Base-by-base conservation (phyloP, 2,797 vertebrate genomes). In the Mormyrops boulengeri region DNA sequence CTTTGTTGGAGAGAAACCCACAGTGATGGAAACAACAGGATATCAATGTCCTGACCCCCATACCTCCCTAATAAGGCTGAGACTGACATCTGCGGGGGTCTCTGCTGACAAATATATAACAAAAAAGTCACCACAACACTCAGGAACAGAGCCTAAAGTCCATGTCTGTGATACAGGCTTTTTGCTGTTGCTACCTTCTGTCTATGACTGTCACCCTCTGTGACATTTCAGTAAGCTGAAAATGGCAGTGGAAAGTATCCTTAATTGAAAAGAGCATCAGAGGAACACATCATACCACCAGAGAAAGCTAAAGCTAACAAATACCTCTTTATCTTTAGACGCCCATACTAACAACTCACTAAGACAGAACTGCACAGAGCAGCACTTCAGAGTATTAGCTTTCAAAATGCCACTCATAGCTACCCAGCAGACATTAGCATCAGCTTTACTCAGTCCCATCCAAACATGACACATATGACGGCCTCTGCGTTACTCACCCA, bases 401-500 rank as follows among this genome's bases (percentile, higher is more conserved):
- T 66, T 9, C 22, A 26, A 85, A 85, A 22, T 9, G 22, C 4
- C 22, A 26, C 30, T 34, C 22, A 49, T 12, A 50, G 49, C 85
- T 87, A 7, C 12, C 30, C 49, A 53, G 26, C 49, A 53, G 14
- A 57, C 49, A 26, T 53, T 38, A 86, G 49, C 84, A 30, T 86
- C 84, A 14, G 22, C n/a, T 50, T 26, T 22, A 55, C 47, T 52
- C 47, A 86, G 44, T 26, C 44, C n/a, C 9, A 0, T 52, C 85
- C 22, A 22, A 30, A 47, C 2, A 11, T 87, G 44, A 50, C 12
- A 17, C 22, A 2, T 19, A 87, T 17, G 52, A 53, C 60, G 3
- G 30, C 86, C 22, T 87, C 26, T 26, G 30, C 2, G 5, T 22
- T 55, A 77, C 69, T 62, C 94, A 99, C 99, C 99, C 95, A 99